Conservation (phyloP, 2,113 vertebrate species). For the Gasterosteus nipponicus region DNA sequence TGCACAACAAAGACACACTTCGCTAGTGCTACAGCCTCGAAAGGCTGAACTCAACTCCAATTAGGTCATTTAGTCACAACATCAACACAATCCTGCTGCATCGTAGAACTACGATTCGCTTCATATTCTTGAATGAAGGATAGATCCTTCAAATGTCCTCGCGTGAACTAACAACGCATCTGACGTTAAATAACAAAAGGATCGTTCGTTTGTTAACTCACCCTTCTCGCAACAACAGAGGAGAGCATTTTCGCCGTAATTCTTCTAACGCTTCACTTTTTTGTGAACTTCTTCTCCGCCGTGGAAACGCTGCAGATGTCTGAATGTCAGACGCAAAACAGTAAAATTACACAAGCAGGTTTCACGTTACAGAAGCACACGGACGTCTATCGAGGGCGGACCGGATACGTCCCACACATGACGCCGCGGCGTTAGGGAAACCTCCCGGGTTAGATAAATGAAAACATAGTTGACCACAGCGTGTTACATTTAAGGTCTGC, state of each 20-base stretch:
- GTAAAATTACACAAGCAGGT: conserved; percentile 29
- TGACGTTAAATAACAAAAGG: background rate
- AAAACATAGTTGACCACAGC: background rate
- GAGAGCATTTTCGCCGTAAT: conserved; percentile 60
- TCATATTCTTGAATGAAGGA: background rate
- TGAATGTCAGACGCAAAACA: conserved; percentile 28
- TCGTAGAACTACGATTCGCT: background rate
- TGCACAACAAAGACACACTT: conserved; percentile 8
- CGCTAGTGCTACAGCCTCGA: background rate
- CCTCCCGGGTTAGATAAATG: background rate
- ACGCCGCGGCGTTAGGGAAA: background rate
- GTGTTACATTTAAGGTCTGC: background rate
- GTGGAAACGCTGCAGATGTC: background rate
- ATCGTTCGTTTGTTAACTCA: conserved; percentile 50
- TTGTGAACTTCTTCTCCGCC: background rate
- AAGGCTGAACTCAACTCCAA: background rate
- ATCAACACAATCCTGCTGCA: background rate
- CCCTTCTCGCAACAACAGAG: conserved; percentile 57
- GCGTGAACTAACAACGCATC: background rate
- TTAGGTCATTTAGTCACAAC: background rate
- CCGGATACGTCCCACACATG: background rate
- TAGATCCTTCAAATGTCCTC: background rate
- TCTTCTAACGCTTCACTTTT: background rate
- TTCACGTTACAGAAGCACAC: conserved; percentile 7
- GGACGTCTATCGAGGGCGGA: background rate